Conservation (phyloP, 2,797 vertebrate genomes). For the Tolypeutes matacus region DNA sequence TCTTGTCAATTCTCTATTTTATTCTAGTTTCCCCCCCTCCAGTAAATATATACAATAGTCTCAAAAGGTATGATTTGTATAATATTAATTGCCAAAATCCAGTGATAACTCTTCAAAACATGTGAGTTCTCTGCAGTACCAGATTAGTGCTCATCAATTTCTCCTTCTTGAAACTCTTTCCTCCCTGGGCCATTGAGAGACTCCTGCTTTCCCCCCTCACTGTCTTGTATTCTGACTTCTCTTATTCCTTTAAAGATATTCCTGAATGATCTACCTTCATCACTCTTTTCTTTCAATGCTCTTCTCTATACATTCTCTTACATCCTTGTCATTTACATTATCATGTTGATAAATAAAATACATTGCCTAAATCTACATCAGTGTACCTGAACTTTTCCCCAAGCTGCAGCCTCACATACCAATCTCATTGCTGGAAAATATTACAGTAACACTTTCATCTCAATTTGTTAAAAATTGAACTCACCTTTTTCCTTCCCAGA, state of each 20-base stretch:
- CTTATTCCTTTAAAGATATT: neutral
- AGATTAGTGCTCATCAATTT: neutral
- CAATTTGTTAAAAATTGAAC: neutral
- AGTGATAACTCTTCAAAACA: neutral
- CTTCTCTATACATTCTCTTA: neutral
- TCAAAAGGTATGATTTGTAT: neutral
- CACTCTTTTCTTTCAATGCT: neutral
- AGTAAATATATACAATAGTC: neutral
- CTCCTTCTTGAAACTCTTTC: neutral
- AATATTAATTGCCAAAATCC: neutral
- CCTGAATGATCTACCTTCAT: neutral
- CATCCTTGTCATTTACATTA: neutral
- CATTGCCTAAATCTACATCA: neutral
- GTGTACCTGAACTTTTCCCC: neutral
- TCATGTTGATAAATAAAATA: neutral
- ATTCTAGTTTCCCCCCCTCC: neutral
- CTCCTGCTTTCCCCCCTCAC: neutral
- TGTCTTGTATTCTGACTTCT: neutral
- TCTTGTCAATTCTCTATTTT: neutral
- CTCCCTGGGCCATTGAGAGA: neutral
- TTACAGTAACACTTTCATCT: neutral
- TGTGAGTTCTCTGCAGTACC: neutral
- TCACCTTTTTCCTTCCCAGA: neutral
- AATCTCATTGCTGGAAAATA: neutral
- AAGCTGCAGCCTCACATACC: neutral